Percentiles rank a stretch among this genome's conserved stretches.
Conservation (phyloP, 2,888 invertebrate genomes). For the Marasmarcha lunaedactyla region DNA sequence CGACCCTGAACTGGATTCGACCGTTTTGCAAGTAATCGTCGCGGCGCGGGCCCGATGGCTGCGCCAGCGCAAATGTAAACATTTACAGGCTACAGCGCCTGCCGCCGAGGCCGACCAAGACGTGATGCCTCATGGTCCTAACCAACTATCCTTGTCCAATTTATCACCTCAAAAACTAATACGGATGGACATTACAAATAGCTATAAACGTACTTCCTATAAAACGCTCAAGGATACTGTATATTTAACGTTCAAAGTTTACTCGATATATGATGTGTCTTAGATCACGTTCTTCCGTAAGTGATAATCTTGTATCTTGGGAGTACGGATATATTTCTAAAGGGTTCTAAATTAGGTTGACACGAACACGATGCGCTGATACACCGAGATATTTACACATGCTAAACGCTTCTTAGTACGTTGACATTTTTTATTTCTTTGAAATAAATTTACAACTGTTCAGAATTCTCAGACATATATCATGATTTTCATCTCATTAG, state of each 20-base stretch:
- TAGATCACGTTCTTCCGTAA: neutral
- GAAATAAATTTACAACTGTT: too few relatives aligned
- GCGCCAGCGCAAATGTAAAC: constrained; percentile 64
- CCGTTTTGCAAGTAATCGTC: constrained; percentile 63
- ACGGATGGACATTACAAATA: neutral
- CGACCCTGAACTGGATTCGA: constrained; percentile 67
- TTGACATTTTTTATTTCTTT: too few relatives aligned
- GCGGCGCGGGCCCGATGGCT: constrained; percentile 39
- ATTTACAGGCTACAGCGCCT: constrained; percentile 57
- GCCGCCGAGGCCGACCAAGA: constrained; percentile 51
- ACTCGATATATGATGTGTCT: neutral
- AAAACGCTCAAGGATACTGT: neutral
- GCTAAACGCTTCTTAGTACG: too few relatives aligned
- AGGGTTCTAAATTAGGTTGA: neutral
- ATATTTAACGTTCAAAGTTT: neutral
- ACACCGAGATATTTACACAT: too few relatives aligned
- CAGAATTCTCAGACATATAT: too few relatives aligned
- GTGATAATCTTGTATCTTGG: neutral
- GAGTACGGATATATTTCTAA: neutral
- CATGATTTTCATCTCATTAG: too few relatives aligned
- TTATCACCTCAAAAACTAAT: constrained; percentile 9
- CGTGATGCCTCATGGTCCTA: constrained; percentile 38
- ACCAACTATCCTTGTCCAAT: constrained; percentile 27
- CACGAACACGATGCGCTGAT: neutral
- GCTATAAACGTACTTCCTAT: neutral